Percentiles rank a stretch among this genome's conserved stretches.
Evolutionary conservation across 35 echinoderm and acorn worm species (phyloP).

Genomic region (Strongylocentrotus purpuratus): DNA sequence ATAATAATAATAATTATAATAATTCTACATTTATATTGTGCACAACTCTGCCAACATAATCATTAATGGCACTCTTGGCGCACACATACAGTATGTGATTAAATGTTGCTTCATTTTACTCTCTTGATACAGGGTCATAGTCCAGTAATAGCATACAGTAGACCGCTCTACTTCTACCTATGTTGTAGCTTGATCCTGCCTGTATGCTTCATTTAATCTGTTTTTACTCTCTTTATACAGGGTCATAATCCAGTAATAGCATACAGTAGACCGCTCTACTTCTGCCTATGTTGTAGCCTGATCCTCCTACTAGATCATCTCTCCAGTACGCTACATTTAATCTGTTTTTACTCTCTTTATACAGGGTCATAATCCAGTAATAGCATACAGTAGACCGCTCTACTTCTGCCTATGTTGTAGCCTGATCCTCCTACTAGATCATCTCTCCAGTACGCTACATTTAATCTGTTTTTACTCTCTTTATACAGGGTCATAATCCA

Average conservation of each 20-base stretch:
- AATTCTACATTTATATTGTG: too few species aligned
- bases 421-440: slow-evolving; percentile 82
- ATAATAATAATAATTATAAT: too few species aligned
- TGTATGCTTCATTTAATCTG: too few species aligned
- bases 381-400: slow-evolving; percentile 95
- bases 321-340: slow-evolving; percentile 65
- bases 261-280: slow-evolving; percentile 96
- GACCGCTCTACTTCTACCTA: slow-evolving; percentile 95
- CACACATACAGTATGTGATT: too few species aligned
- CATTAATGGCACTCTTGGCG: too few species aligned
- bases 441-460: slow-evolving; percentile 72
- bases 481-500: slow-evolving; percentile 94
- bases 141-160: slow-evolving; percentile 96
- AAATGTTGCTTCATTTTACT: not conserved
- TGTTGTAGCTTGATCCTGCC: slow-evolving; percentile 88
- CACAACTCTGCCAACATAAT: too few species aligned
- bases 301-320: slow-evolving; percentile 82
- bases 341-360: not conserved
- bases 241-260: slow-evolving; percentile 99
- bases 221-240: slow-evolving; percentile 51
- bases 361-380: slow-evolving; percentile 98
- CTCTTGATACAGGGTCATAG: slow-evolving; percentile 85
- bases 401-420: slow-evolving; percentile 96
- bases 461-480: not conserved
- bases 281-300: slow-evolving; percentile 87